Evolutionary conservation across 2,888 invertebrate species (phyloP).

Genomic region (Meiosimyza decipiens): DNA sequence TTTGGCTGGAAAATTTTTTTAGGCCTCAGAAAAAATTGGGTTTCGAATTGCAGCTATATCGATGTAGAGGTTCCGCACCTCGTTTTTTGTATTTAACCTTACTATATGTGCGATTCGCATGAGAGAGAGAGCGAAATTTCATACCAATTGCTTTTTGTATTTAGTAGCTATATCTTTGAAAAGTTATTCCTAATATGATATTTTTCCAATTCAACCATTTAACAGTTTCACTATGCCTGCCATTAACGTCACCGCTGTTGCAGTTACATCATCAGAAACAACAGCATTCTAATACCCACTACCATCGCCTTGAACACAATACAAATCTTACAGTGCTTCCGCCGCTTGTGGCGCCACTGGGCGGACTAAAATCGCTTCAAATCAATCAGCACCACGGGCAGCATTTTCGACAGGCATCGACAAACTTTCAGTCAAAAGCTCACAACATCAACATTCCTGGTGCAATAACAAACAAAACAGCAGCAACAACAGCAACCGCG

Average conservation of each 20-base stretch:
- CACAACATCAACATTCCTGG: conserved; percentile 46
- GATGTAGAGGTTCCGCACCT: no score
- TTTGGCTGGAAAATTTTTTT: no score
- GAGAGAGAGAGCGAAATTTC: no score
- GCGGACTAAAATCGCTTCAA: conserved; percentile 58
- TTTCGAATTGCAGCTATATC: no score
- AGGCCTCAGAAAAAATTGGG: no score
- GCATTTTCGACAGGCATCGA: conserved; percentile 47
- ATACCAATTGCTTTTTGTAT: no score
- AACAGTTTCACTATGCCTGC: conserved; percentile 17
- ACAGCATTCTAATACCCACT: background rate
- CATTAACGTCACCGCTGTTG: conserved; percentile 15
- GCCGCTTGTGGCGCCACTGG: conserved; percentile 55
- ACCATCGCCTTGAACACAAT: conserved; percentile 31
- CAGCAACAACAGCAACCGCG: conserved; percentile 36
- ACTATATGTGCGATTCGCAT: no score
- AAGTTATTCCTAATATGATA: background rate
- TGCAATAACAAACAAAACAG: conserved; percentile 19
- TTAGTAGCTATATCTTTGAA: no score
- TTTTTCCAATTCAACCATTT: background rate
- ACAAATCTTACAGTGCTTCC: conserved; percentile 48
- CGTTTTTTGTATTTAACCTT: no score
- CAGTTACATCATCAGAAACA: conserved; percentile 29
- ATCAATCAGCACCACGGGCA: conserved; percentile 47
- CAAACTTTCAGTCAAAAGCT: conserved; percentile 49